These are phyloP conservation scores for Calonectris borealis DNA, from an alignment of 2,113 vertebrate genomes.

Conservation along the genomic window DNA sequence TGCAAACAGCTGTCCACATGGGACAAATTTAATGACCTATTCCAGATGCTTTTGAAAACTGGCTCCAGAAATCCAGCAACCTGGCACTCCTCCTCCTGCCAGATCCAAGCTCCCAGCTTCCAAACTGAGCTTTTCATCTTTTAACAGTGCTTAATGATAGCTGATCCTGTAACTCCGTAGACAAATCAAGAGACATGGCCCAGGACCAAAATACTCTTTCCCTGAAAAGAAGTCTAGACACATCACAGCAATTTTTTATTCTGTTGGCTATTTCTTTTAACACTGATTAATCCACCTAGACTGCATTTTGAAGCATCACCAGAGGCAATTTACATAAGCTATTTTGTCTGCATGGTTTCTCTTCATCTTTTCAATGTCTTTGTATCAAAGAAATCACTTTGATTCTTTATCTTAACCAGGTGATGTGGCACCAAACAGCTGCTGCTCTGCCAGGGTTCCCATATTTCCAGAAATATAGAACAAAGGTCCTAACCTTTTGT, in stretches of 20 bases:
- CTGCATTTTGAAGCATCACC: conserved; percentile 20
- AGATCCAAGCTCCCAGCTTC: neutral
- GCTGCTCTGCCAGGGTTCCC: neutral
- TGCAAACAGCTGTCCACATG: conserved; percentile 58
- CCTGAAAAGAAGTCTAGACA: neutral
- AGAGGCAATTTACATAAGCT: conserved; percentile 13
- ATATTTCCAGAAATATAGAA: neutral
- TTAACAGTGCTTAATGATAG: conserved; percentile 17
- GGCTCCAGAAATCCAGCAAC: conserved; percentile 42
- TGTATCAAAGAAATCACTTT: neutral
- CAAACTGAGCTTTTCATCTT: conserved; percentile 22
- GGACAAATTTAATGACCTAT: conserved; percentile 51
- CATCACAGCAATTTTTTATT: neutral
- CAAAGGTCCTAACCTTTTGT: neutral
- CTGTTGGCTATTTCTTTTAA: conserved; percentile 22
- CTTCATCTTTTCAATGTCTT: conserved; percentile 23
- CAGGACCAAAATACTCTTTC: conserved; percentile 1
- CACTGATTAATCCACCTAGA: neutral
- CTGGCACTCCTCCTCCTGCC: neutral
- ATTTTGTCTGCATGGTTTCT: neutral
- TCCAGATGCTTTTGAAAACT: conserved; percentile 62
- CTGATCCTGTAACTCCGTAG: conserved; percentile 5
- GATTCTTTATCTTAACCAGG: neutral
- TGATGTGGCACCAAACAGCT: neutral
- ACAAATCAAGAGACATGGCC: conserved; percentile 7